Evolutionary conservation across 2,797 vertebrate genomes (phyloP).

Genomic region (Rhinatrema bivittatum): DNA sequence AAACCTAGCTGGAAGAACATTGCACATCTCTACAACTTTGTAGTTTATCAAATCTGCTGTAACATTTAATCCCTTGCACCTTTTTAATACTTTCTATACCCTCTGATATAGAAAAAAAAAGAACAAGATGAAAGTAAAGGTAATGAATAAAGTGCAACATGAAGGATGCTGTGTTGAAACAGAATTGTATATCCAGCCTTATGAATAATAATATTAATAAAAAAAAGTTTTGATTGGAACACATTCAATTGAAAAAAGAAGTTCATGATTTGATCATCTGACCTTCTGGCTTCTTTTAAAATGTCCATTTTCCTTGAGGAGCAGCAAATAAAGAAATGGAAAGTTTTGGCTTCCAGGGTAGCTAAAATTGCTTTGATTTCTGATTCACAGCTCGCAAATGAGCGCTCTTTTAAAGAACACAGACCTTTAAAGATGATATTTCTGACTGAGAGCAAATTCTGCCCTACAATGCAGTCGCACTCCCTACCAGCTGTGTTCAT

Average conservation of each 20-base stretch:
- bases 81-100: no score
- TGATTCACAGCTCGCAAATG: conserved; percentile 10
- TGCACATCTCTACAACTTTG: no score
- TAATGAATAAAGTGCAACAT: no score
- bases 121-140: no score
- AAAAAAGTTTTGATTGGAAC: not conserved
- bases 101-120: no score
- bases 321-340: conserved; percentile 10
- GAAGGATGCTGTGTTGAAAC: not conserved
- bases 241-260: no score
- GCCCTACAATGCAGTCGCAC: not conserved
- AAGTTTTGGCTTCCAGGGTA: not conserved
- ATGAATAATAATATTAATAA: not conserved
- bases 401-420: conserved; percentile 6
- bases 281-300: conserved; percentile 9
- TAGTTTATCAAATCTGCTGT: no score
- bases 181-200: not conserved
- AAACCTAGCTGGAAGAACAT: no score
- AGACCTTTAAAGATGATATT: conserved; percentile 10
- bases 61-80: no score
- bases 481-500: conserved; percentile 6
- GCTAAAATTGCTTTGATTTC: conserved; percentile 5
- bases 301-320: conserved; percentile 3
- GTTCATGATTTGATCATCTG: not conserved
- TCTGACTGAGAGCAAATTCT: conserved; percentile 2